A percentile compares a stretch with the other conserved stretches of the same genome.
Evolutionary conservation across 2,888 invertebrate species (phyloP).

Genomic region (Aelia acuminata): DNA sequence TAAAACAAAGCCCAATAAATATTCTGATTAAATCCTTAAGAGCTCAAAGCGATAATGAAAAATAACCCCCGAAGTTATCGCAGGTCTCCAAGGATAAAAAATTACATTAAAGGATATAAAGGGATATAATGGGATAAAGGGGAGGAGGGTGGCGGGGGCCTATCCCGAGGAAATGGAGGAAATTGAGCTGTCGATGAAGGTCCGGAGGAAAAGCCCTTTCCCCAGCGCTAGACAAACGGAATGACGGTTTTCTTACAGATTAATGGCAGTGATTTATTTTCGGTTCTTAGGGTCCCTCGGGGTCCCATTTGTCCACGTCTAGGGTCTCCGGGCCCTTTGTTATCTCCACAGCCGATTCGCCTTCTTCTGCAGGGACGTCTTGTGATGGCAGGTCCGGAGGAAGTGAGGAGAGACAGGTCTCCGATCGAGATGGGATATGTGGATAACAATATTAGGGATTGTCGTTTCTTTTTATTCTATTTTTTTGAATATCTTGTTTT

Average conservation of each 20-base stretch:
- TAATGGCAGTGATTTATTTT: constrained; percentile 42
- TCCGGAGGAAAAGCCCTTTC: constrained; percentile 41
- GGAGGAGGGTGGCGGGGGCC: neutral
- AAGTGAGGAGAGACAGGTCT: neutral
- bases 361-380: neutral
- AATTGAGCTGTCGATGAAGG: constrained; percentile 43
- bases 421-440: no score
- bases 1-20: no score
- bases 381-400: neutral
- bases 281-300: constrained; percentile 23
- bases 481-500: no score
- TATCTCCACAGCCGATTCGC: neutral
- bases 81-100: neutral
- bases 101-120: constrained; percentile 34
- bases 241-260: constrained; percentile 38
- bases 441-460: no score
- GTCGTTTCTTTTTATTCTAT: no score
- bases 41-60: no score
- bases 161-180: constrained; percentile 11
- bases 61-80: neutral
- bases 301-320: constrained; percentile 34
- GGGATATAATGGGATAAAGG: constrained; percentile 2
- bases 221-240: constrained; percentile 21
- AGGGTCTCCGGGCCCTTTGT: neutral
- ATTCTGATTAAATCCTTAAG: no score